A percentile compares a stretch with the other conserved stretches of the same genome.
Evolutionary conservation across 2,113 vertebrate genomes (phyloP).

Genomic region (Nipponia nippon): DNA sequence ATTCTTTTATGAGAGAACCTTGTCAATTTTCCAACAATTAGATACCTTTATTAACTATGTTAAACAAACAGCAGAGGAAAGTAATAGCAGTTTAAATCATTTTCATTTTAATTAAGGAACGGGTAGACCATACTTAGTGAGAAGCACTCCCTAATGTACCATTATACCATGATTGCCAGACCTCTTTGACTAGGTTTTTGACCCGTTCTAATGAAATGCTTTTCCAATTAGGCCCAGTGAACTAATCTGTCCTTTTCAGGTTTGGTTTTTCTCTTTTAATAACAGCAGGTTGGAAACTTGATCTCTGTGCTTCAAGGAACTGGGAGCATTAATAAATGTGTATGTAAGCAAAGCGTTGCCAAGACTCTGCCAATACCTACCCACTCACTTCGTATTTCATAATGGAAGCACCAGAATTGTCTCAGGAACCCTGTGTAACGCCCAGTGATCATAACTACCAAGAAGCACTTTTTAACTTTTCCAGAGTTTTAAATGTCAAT

Average conservation of each 20-base stretch:
- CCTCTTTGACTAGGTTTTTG: conserved; percentile 57
- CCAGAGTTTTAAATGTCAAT: conserved; percentile 39
- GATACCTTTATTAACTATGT: conserved; percentile 26
- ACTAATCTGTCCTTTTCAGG: conserved; percentile 59
- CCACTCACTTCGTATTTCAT: conserved; percentile 63
- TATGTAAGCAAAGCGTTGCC: conserved; percentile 27
- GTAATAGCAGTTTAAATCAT: conserved; percentile 54
- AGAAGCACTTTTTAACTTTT: conserved; percentile 44
- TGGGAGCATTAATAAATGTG: conserved; percentile 57
- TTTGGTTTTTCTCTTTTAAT: conserved; percentile 40
- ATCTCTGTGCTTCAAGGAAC: conserved; percentile 43
- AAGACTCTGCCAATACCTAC: conserved; percentile 35
- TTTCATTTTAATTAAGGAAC: conserved; percentile 70
- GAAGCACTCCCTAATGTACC: conserved; percentile 62
- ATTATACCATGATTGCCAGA: conserved; percentile 50
- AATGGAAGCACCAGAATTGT: conserved; percentile 40
- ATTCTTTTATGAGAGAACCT: background rate
- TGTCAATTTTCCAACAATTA: background rate
- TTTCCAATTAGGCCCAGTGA: conserved; percentile 63
- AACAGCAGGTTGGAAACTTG: conserved; percentile 52
- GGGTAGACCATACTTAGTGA: conserved; percentile 34
- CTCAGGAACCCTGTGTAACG: conserved; percentile 23
- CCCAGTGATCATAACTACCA: conserved; percentile 16
- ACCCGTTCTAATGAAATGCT: conserved; percentile 71
- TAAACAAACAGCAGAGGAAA: conserved; percentile 45